Base-by-base conservation (phyloP, 30 jellyfish, hydroid and myxozoan genomes). In the Chironex yamaguchii region DNA sequence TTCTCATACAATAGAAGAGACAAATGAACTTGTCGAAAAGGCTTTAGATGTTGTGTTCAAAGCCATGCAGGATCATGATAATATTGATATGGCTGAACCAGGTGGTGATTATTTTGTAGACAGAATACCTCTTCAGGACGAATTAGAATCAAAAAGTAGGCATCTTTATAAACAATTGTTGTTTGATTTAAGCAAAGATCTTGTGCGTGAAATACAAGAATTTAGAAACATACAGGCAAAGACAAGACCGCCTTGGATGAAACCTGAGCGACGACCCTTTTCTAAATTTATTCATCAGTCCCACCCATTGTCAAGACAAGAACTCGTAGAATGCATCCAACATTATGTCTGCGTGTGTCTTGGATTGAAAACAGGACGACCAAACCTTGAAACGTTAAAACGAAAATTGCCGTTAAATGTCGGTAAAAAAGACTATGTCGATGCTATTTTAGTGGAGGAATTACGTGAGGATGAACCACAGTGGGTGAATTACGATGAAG, bases 401-500 rank as follows among this genome's bases (percentile, higher is more conserved):
- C 96, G 82, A 76, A 87, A 89, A 71, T 84, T 95, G 31, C 99
- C 99, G 73, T 79, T 95, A 80, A 95, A 95, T 67, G 79, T 92
- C 1, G 71, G 96, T 25, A 95, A 95, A 76, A 95, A 95, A 63
- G 99, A 95, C 52, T 95, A 95, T 68, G 96, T 95, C 26, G 99
- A 95, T 50, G 99, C 99, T 3, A 49, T 95, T 14, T 58, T 95
- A 22, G 99, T 95, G 14, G 97, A 95, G 29, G 99, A 95, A 36
- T 88, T 95, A 29, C 96, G 99, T 50, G 97, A 95, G 54, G 99
- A 95, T 64, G 99, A 95, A 63, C 97, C 96, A 25, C 96, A 85
- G 54, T 95, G 99, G 99, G 91, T 90, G 26, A 90, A 89, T 48
- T 95, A 95, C 79, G 99, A 95, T 31, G 96, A 87, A 67, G 99